A percentile compares a stretch with the other conserved stretches of the same genome.
phyloP scores from a whole-genome alignment of 2,113 vertebrate genomes.

The Paraplagusia blochii region DNA sequence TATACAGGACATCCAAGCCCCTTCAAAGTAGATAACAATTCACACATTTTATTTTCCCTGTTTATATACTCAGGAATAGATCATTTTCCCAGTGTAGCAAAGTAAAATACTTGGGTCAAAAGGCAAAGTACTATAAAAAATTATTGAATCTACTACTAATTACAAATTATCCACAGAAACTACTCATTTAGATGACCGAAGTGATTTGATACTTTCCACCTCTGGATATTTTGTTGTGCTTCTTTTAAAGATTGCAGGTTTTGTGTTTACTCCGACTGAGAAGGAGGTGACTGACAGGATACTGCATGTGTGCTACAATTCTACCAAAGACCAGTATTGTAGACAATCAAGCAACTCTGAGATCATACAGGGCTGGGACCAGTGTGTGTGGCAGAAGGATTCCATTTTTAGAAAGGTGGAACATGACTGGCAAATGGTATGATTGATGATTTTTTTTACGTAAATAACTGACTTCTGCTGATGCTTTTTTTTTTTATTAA shows the following conservation, averaged over 20 bases:
- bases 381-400: conserved; percentile 82
- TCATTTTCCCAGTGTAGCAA: too few species aligned
- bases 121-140: too few species aligned
- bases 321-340: conserved; percentile 82
- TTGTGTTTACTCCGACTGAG: conserved; percentile 83
- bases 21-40: too few species aligned
- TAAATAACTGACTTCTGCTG: neutral
- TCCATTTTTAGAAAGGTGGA: conserved; percentile 89
- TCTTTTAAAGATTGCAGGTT: conserved; percentile 63
- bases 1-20: too few species aligned
- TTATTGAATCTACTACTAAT: too few species aligned
- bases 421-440: conserved; percentile 93
- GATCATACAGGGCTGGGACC: conserved; percentile 82
- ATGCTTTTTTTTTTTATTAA: too few species aligned
- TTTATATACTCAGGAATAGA: too few species aligned
- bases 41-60: too few species aligned
- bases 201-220: too few species aligned
- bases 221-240: neutral
- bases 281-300: conserved; percentile 79
- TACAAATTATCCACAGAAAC: too few species aligned
- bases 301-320: conserved; percentile 83
- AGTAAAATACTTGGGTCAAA: too few species aligned
- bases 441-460: neutral
- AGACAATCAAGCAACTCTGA: conserved; percentile 80
- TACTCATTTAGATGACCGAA: too few species aligned